Base-by-base conservation (phyloP, 2,797 vertebrate species). In the Leptoclinus maculatus region DNA sequence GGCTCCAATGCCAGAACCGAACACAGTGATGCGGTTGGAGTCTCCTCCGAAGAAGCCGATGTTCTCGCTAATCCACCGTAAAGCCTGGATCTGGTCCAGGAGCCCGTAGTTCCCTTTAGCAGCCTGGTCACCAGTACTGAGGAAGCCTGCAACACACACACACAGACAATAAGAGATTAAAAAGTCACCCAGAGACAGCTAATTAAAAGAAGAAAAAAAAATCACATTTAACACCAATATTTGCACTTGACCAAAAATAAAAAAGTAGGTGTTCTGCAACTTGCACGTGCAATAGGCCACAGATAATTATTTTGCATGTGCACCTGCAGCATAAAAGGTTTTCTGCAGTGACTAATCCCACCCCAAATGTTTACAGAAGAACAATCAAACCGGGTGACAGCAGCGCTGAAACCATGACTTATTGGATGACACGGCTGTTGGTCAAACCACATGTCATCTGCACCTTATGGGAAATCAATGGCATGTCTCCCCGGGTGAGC, bases 21-120 rank as follows among this genome's bases (percentile, higher is more conserved):
- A 99, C 88, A 99, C 98, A 0, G 98, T 99, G 92, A 99, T 99
- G 56, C 98, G 96, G 91, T 97, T 94, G 69, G 98, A 98, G 90
- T 99, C 98, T 2, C 98, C 98, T 4, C 98, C 98, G 10, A 99
- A 99, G 96, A 98, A 99, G 84, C 97, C 98, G 25, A 99, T 98
- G 91, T 99, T 99, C 92, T 99, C 98, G 0, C 98, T 99, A 93
- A 99, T 97, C 98, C 98, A 99, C 75, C 98, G 96, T 72, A 99
- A 92, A 0, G 98, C 98, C 94, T 99, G 98, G 85, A 99, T 99
- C 95, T 99, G 98, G 93, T 99, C 98, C 90, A 99, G 94, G 64
- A 99, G 96, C 38, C 98, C 98, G 0, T 99, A 99, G 93, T 99
- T 99, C 82, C 98, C 98, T 92, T 99, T 99, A 74, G 98, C 98